Evolutionary conservation across 2,888 invertebrate genomes (phyloP).

Genomic region (Cerceris rybyensis): DNA sequence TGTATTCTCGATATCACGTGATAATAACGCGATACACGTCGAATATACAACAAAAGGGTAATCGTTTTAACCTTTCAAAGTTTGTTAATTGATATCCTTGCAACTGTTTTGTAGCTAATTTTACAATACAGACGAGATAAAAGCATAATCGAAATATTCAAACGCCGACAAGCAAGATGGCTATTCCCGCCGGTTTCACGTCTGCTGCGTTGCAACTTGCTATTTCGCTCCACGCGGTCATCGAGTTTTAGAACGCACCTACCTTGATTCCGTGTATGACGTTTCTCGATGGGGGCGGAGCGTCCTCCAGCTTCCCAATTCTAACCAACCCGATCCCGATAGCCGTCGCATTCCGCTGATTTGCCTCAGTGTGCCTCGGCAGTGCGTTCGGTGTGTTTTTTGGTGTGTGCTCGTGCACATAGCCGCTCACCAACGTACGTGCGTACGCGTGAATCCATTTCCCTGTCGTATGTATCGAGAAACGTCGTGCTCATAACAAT

Average conservation of each 20-base stretch:
- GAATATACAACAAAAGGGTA: neutral
- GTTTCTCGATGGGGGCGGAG: conserved; percentile 68
- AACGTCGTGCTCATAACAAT: conserved; percentile 39
- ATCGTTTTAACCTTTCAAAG: neutral
- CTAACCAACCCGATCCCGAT: conserved; percentile 71
- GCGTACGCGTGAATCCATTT: conserved; percentile 46
- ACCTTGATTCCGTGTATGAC: conserved; percentile 42
- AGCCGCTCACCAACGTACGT: conserved; percentile 50
- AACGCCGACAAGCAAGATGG: conserved; percentile 54
- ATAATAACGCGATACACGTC: neutral
- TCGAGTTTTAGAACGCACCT: conserved; percentile 51
- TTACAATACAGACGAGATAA: conserved; percentile 13
- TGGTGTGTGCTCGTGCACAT: conserved; percentile 53
- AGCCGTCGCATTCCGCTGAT: conserved; percentile 69
- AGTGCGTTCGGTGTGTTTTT: conserved; percentile 55
- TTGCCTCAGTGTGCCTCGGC: conserved; percentile 58
- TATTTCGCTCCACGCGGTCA: conserved; percentile 32
- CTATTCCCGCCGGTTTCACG: conserved; percentile 56
- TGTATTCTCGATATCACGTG: neutral
- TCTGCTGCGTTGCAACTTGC: conserved; percentile 32
- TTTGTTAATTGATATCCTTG: conserved; percentile 4
- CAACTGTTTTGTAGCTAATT: conserved; percentile 40
- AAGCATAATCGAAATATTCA: conserved; percentile 49
- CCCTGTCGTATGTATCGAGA: conserved; percentile 44
- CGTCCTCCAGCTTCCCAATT: conserved; percentile 66